phyloP scores from a whole-genome alignment of 2,888 invertebrate genomes.

The Beris morrisii region DNA sequence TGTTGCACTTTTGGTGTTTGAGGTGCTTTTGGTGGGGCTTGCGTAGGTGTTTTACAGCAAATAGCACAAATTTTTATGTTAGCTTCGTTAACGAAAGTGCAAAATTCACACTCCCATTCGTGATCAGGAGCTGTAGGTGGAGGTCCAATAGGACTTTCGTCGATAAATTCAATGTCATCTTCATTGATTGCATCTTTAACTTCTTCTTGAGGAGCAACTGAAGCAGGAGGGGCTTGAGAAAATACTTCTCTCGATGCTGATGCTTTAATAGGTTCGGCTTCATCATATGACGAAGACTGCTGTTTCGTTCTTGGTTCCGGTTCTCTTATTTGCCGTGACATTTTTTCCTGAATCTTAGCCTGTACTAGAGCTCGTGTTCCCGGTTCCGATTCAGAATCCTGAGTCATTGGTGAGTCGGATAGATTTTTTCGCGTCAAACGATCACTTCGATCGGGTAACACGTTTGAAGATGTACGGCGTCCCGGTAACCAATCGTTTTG shows the following conservation, averaged over 20 bases:
- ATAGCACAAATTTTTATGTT: conserved; percentile 78
- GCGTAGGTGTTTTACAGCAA: conserved; percentile 80
- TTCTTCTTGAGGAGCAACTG: not conserved
- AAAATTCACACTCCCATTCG: conserved; percentile 87
- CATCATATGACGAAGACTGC: conserved; percentile 32
- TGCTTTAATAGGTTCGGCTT: conserved; percentile 8
- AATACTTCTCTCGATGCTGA: conserved; percentile 4
- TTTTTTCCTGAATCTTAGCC: conserved; percentile 55
- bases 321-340: conserved; percentile 43
- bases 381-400: conserved; percentile 53
- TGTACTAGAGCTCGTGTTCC: conserved; percentile 53
- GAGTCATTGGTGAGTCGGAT: conserved; percentile 47
- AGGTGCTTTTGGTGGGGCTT: conserved; percentile 42
- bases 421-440: conserved; percentile 44
- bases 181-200: conserved; percentile 40
- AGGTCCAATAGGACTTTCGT: conserved; percentile 44
- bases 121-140: conserved; percentile 60
- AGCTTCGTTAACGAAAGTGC: conserved; percentile 83
- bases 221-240: conserved; percentile 3
- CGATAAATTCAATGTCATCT: conserved; percentile 39
- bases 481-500: conserved; percentile 50
- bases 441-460: conserved; percentile 35
- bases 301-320: conserved; percentile 38
- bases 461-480: conserved; percentile 42
- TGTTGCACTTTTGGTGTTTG: not conserved